A percentile compares a stretch with the other conserved stretches of the same genome.
Conservation (phyloP, 1,140 invertebrate species). For the Drosophila prosaltans region DNA sequence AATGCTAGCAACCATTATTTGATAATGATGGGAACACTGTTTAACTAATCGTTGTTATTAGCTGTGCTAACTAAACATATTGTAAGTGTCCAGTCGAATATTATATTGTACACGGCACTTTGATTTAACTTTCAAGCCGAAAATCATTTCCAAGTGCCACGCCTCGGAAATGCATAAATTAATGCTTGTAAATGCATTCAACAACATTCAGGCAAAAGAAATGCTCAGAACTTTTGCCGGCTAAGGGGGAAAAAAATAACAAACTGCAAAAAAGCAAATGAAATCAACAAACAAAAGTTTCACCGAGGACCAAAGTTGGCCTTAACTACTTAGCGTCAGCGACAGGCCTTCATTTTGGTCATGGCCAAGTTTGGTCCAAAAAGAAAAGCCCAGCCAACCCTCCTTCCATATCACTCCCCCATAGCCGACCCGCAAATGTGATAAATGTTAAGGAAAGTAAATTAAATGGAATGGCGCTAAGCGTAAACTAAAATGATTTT, state of each 20-base stretch:
- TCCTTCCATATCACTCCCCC: not conserved
- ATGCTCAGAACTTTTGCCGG: slow-evolving; percentile 39
- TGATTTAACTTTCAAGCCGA: slow-evolving; percentile 12
- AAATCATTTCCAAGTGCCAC: not conserved
- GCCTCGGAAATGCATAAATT: slow-evolving; percentile 50
- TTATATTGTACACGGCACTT: no score
- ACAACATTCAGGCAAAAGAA: slow-evolving; percentile 58
- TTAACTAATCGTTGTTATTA: no score
- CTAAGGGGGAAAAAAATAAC: slow-evolving; percentile 39
- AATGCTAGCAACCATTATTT: no score
- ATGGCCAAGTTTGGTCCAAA: slow-evolving; percentile 4
- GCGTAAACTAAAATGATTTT: slow-evolving; percentile 58
- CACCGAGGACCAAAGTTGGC: slow-evolving; percentile 47
- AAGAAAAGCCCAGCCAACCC: not conserved
- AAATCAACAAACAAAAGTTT: slow-evolving; percentile 5
- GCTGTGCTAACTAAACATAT: no score
- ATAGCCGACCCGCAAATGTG: not conserved
- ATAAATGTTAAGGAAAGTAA: slow-evolving; percentile 34
- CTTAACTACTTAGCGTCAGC: slow-evolving; percentile 75
- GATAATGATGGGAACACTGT: no score
- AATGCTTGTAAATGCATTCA: slow-evolving; percentile 47
- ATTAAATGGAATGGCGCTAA: slow-evolving; percentile 62
- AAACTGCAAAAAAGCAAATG: slow-evolving; percentile 32
- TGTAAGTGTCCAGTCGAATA: no score
- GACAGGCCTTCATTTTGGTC: slow-evolving; percentile 40